Conservation (phyloP, 2,113 vertebrate genomes). For the Paraplagusia blochii region DNA sequence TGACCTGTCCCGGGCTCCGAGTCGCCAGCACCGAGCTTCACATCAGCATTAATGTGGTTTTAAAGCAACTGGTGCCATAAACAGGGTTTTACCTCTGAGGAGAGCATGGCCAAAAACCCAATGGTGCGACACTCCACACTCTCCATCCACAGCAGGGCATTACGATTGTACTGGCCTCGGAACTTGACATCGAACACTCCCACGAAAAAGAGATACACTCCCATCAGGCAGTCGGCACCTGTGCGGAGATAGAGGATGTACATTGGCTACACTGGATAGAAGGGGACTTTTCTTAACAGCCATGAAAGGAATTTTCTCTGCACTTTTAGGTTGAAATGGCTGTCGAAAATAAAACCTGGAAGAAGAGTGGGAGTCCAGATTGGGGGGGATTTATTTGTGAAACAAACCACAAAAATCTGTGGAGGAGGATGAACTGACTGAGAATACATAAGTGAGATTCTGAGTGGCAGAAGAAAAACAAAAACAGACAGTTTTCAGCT, state of each 20-base stretch:
- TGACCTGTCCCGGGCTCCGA: too few species aligned
- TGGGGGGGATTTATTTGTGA: neutral
- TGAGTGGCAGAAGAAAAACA: too few species aligned
- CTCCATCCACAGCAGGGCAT: slow-evolving; percentile 83
- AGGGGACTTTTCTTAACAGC: too few species aligned
- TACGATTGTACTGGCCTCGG: slow-evolving; percentile 80
- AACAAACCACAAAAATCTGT: neutral
- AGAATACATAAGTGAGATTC: neutral
- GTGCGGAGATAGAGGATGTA: slow-evolving; percentile 6
- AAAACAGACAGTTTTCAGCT: too few species aligned
- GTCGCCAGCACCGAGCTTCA: too few species aligned
- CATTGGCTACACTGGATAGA: neutral
- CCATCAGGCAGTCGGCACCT: slow-evolving; percentile 88
- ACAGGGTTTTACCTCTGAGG: slow-evolving; percentile 73
- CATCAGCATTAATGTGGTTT: too few species aligned
- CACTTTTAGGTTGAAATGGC: too few species aligned
- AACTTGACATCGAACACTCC: slow-evolving; percentile 83
- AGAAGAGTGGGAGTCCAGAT: neutral
- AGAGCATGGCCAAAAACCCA: slow-evolving; percentile 82
- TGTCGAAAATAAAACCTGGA: neutral
- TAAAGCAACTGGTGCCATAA: too few species aligned
- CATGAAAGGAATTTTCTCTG: too few species aligned
- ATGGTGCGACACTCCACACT: slow-evolving; percentile 78
- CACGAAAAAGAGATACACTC: slow-evolving; percentile 83
- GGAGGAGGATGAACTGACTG: neutral